Evolutionary conservation across 2,797 vertebrate species (phyloP), one percentile per base, ranked within the genome.

Genomic region (Danio jaintianensis): DNA sequence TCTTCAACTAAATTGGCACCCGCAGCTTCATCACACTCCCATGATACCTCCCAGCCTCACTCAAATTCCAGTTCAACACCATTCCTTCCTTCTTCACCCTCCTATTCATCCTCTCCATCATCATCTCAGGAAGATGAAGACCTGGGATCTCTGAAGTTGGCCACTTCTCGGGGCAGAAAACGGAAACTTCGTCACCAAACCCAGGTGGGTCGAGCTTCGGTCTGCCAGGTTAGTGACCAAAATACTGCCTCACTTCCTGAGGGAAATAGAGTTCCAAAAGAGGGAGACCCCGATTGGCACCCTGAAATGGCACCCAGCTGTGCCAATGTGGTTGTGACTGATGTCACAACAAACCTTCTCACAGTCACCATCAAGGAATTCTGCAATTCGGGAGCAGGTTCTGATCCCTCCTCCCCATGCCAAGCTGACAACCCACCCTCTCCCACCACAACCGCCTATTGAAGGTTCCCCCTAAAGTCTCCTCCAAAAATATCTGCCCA

Each of bases 301-400:
- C 97, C 97, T 0, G 94, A 98, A 89, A 95, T 97, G 95, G 95
- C 94, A 0, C 96, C 97, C 4, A 96, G 96, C 89, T 97, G 96
- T 89, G 95, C 96, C 88, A 97, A 98, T 1, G 97, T 99, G 75
- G 97, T 99, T 9, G 97, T 98, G 89, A 99, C 97, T 0, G 97
- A 99, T 53, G 98, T 99, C 89, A 98, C 98, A 90, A 98, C 97
- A 92, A 99, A 99, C 90, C 96, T 98, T 4, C 94, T 98, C 89
- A 99, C 98, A 0, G 98, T 99, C 91, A 99, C 98, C 86, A 99
- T 99, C 89, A 99, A 98, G 87, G 97, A 99, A 88, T 98, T 98
- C 93, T 96, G 95, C 93, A 95, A 93, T 3, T 93, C 95, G 79
- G 93, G 77, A 82, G 79, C 68, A 10, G 80, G 71, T 80, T 84